Evolutionary conservation across 2,113 vertebrate genomes (phyloP), one percentile per base, ranked within the genome.

Genomic region (Microcebus griseorufus): DNA sequence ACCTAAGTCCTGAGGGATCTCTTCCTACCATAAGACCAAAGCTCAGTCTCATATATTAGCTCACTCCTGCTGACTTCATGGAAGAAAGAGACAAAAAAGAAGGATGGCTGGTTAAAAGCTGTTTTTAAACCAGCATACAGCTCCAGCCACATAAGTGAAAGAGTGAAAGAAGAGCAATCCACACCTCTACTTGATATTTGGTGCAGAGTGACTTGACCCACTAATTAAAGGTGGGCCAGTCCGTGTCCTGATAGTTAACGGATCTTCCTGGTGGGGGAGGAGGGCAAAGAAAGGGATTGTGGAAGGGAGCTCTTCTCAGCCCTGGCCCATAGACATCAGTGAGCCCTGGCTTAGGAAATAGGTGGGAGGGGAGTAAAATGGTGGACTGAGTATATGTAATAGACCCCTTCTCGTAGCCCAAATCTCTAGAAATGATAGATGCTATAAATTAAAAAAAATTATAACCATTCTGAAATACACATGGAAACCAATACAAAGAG

Each of bases 341-440:
- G 42, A 70, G n/a, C 20, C 34, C 53, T 88, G n/a, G 14, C 10
- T 70, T 87, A 82, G 94, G 34, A 90, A 76, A 32, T 23, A 84
- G 27, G 88, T 18, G 27, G 32, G 5, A 16, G 18, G 39, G 86
- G 67, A 90, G 51, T 90, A n/a, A 93, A 95, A 95, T 67, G 42
- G 70, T 84, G 16, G 45, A 23, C 8, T 32, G 10, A 75, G 32
- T 95, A 73, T 39, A 85, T 32, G 27, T 87, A 64, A 83, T 22
- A 53, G 27, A 23, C 10, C 58, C 25, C 65, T 37, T 86, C 45
- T 69, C 53, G 80, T 75, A 84, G 42, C 29, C 10, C 11, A 42
- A 37, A 87, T 48, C 64, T 96, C 67, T 85, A 84, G 90, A 90
- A 93, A 90, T 93, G 7, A 90, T 64, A n/a, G 22, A 73, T 79